These are phyloP conservation scores for Rhimphoctona megacephalus DNA, from an alignment of 2,888 invertebrate genomes.

Conservation along the genomic window DNA sequence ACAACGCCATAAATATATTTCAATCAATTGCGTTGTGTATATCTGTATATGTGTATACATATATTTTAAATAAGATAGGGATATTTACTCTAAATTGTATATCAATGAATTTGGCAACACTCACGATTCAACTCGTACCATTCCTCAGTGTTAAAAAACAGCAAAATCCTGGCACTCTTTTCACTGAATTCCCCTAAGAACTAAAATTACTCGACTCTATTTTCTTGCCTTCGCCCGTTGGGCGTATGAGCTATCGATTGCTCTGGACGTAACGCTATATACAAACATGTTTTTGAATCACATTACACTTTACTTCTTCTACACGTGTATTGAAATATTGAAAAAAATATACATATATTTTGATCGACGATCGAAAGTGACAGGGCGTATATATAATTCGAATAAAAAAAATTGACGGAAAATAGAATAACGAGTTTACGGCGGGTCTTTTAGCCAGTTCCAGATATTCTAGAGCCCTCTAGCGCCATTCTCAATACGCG, in stretches of 20 bases:
- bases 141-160: not conserved
- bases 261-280: slow-evolving; percentile 6
- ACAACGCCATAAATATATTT: not conserved
- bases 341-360: not conserved
- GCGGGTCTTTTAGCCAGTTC: slow-evolving; percentile 60
- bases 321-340: not conserved
- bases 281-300: not conserved
- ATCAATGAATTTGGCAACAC: not conserved
- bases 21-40: not conserved
- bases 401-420: not conserved
- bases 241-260: slow-evolving; percentile 33
- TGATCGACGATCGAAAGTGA: not conserved
- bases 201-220: not conserved
- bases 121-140: slow-evolving; percentile 12
- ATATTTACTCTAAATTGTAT: not conserved
- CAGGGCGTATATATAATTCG: not conserved
- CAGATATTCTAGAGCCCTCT: slow-evolving; percentile 27
- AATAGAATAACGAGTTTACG: slow-evolving; percentile 14
- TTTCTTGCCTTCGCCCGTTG: not conserved
- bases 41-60: not conserved
- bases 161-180: not conserved
- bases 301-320: not conserved
- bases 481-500: slow-evolving; percentile 72
- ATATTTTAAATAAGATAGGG: not conserved
- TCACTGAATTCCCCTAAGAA: not conserved